These are phyloP conservation scores for Epinephelus moara DNA, from an alignment of 2,113 vertebrate species.

Conservation along the genomic window DNA sequence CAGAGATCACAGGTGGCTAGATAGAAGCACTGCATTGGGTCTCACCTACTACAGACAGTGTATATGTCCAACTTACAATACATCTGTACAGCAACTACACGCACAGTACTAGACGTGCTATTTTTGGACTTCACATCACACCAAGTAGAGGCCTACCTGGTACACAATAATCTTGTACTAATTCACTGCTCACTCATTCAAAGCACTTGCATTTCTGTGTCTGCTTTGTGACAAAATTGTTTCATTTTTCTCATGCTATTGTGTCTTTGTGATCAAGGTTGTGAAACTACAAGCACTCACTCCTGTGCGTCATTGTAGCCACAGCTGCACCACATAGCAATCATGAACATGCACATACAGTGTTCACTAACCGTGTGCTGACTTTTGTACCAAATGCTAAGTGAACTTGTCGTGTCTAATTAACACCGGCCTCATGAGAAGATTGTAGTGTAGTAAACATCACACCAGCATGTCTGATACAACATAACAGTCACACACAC, in stretches of 20 bases:
- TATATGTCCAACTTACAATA: not conserved
- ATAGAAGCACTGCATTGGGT: not conserved
- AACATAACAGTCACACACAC: not conserved
- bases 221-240: not conserved
- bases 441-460: not conserved
- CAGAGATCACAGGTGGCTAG: not conserved
- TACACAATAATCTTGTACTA: not conserved
- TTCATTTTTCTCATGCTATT: not conserved
- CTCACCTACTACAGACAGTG: not conserved
- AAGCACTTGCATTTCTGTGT: not conserved
- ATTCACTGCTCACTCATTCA: not conserved
- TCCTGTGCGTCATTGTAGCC: not conserved
- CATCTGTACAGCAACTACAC: not conserved
- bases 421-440: not conserved
- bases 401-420: not conserved
- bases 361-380: not conserved
- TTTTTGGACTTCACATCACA: not conserved
- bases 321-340: not conserved
- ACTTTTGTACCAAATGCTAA: not conserved
- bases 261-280: constrained; percentile 1
- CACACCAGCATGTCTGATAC: not conserved
- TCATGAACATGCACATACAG: not conserved
- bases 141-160: not conserved
- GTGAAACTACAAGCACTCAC: not conserved
- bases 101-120: not conserved